Base-by-base conservation (phyloP, 2,113 vertebrate genomes). In the Chaetura pelagica region DNA sequence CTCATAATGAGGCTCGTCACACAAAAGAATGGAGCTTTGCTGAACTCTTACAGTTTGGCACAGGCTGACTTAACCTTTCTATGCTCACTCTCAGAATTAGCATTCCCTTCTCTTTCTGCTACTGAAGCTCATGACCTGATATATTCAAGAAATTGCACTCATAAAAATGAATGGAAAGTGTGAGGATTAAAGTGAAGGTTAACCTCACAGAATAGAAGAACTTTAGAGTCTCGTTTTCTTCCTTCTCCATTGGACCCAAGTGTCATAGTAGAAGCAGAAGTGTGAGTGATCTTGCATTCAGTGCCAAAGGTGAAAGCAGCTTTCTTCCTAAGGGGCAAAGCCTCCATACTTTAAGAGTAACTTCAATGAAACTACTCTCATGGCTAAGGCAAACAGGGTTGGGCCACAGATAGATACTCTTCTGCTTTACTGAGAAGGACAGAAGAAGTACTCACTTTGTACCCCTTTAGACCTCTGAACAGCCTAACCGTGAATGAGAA, bases 131-230 rank as follows among this genome's bases (percentile, higher is more conserved):
- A 1, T 94, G 92, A 95, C 93, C 85, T 21, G 63, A 26, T 72
- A 46, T n/a, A 89, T 90, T 95, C 72, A 81, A 89, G 79, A 93
- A 90, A 94, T 32, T 7, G 5, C 27, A 24, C 66, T 81, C 66
- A 61, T 48, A 40, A 24, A 92, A 95, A 89, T 46, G 74, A 86
- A 84, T 68, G 69, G 71, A 90, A 91, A 90, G 40, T 54, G 12
- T 26, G 64, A 79, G 90, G 73, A 96, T 96, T 77, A 90, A 96
- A 95, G 79, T 66, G 86, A 84, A 86, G 35, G 85, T 96, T 96
- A 95, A 95, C 83, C 35, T 81, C 54, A 46, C 15, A 72, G 90
- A 97, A 95, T 1, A 88, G 61, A 34, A 92, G 72, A 81, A 72
- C 57, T 92, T 95, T 44, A 78, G 81, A 94, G 79, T 74, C 3